Conservation (phyloP, 2,888 invertebrate species). For the Chesias legatella region DNA sequence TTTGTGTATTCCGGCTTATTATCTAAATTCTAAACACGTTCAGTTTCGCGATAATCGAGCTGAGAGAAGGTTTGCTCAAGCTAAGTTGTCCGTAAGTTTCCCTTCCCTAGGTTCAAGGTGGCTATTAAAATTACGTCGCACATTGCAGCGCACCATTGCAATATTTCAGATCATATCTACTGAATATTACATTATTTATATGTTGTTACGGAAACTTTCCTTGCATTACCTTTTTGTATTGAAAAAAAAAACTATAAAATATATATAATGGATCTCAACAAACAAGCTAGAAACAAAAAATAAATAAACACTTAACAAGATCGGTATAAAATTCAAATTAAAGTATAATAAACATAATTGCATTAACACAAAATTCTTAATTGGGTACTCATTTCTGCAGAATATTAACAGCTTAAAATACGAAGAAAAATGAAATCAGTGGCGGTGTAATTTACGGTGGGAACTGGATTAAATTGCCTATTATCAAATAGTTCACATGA, state of each 20-base stretch:
- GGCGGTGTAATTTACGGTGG: conserved; percentile 17
- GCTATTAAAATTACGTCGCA: conserved; percentile 8
- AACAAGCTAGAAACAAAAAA: too few relatives aligned
- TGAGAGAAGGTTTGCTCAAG: too few relatives aligned
- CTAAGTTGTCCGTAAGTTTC: not conserved
- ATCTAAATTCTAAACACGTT: too few relatives aligned
- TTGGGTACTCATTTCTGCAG: conserved; percentile 3
- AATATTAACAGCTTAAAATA: conserved; percentile 12
- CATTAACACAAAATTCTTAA: conserved; percentile 6
- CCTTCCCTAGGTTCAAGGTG: conserved; percentile 6
- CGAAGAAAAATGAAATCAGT: conserved; percentile 20
- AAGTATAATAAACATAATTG: conserved; percentile 1
- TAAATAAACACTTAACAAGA: too few relatives aligned
- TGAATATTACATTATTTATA: too few relatives aligned
- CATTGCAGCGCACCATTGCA: conserved; percentile 2
- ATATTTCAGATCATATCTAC: conserved; percentile 8
- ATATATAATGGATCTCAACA: too few relatives aligned
- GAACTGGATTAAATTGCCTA: conserved; percentile 21
- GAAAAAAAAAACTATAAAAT: too few relatives aligned
- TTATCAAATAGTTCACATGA: conserved; percentile 25
- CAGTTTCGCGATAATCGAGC: too few relatives aligned
- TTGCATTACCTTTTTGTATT: too few relatives aligned
- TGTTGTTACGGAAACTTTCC: too few relatives aligned
- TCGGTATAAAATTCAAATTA: not conserved
- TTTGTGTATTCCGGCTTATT: too few relatives aligned